Base-by-base conservation (phyloP, 2,888 invertebrate species). In the Drosophila neotestacea region DNA sequence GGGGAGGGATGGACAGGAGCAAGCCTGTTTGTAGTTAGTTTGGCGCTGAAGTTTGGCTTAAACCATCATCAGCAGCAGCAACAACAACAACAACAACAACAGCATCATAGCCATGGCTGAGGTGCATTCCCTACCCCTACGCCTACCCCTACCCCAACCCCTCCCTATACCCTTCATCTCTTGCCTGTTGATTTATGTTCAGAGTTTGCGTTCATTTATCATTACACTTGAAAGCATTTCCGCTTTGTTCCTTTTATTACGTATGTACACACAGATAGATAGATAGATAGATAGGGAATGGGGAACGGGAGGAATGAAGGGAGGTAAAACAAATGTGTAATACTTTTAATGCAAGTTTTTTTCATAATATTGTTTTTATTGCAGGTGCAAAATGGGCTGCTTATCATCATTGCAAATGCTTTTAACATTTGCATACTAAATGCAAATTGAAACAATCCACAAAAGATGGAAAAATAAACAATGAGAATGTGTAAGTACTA, bases 221-320 rank as follows among this genome's bases (percentile, higher is more conserved):
- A 84, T 84, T 84, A 84, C 89, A 84, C 89, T 86, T 84, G 84
- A 88, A 88, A 84, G 84, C 84, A 84, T 88, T 87, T 79, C 73
- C 76, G 76, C 75, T 85, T 81, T 56, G 78, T 84, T 76, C 64
- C 64, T 50, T 71, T 88, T 84, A 79, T 88, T 88, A 82, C 80
- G 69, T 67, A 70, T 71, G 67, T 61, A 78, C 70, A 70, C 56
- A 54, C 39, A 62, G 39, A 46, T 54, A 55, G 50, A 38, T 28
- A 16, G 50, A 38, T 28, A 16, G 32, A 48, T 7, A 34, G 32
- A 32, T 7, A 32, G 7, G 30, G 30, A 2, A 30, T 4, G 30
- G 7, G 39, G 9, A 5, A 16, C 28, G n/a, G 32, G 16, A 10
- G 6, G 39, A 7, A 11, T 11, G 52, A 11, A 13, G 44, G 9